phyloP scores from a whole-genome alignment of 2,888 invertebrate genomes.

The Busseola fusca region DNA sequence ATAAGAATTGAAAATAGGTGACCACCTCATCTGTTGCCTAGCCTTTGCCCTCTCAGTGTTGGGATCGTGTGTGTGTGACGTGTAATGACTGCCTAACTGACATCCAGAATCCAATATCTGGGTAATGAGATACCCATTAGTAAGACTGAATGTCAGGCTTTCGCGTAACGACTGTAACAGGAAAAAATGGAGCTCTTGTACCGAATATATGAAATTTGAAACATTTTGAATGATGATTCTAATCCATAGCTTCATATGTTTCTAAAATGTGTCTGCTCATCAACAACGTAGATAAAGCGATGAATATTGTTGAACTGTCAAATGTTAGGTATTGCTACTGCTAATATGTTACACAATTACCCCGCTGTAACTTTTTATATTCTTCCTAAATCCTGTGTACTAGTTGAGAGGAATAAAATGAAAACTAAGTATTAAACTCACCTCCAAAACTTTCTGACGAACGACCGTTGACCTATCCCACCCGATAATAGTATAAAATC shows the following conservation, averaged over 20 bases:
- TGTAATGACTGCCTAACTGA: too few species aligned
- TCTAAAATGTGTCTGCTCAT: not conserved
- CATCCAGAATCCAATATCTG: not conserved
- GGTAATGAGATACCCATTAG: too few species aligned
- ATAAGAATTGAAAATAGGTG: too few species aligned
- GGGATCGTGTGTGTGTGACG: too few species aligned
- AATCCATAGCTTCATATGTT: too few species aligned
- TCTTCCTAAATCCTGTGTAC: not conserved
- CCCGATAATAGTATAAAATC: conserved; percentile 74
- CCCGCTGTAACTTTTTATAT: not conserved
- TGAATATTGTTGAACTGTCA: not conserved
- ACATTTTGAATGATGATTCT: too few species aligned
- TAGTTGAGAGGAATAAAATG: not conserved
- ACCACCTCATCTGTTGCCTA: not conserved
- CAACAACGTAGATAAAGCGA: not conserved
- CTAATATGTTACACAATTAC: too few species aligned
- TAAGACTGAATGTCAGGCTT: too few species aligned
- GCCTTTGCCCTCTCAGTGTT: too few species aligned
- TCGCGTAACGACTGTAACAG: not conserved
- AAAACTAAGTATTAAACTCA: conserved; percentile 29
- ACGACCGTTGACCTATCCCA: conserved; percentile 67
- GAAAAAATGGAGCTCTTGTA: too few species aligned
- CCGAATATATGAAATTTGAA: not conserved
- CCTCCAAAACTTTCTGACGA: conserved; percentile 41
- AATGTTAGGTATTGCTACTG: too few species aligned